Conservation (phyloP, 1,140 invertebrate species). For the Anadara kagoshimensis region DNA sequence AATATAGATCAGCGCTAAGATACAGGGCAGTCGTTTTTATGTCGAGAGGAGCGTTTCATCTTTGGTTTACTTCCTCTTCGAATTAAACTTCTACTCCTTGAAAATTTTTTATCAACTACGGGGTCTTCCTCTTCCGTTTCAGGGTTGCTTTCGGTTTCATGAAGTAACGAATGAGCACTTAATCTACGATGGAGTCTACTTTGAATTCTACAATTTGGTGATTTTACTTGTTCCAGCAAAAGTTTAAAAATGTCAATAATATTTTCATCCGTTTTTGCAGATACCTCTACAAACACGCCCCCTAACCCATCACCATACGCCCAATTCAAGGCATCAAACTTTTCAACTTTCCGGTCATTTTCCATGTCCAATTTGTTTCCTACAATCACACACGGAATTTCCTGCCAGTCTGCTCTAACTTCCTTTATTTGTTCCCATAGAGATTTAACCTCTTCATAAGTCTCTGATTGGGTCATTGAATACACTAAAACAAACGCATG, state of each 20-base stretch:
- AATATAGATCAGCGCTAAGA: slow-evolving; percentile 35
- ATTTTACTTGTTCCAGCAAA: slow-evolving; percentile 62
- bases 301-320: slow-evolving; percentile 59
- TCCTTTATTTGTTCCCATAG: slow-evolving; percentile 90
- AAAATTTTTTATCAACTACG: slow-evolving; percentile 57
- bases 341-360: slow-evolving; percentile 63
- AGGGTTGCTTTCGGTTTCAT: slow-evolving; percentile 28
- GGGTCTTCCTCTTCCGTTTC: slow-evolving; percentile 40
- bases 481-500: slow-evolving; percentile 93
- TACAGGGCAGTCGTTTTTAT: slow-evolving; percentile 60
- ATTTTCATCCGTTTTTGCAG: slow-evolving; percentile 63
- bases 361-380: slow-evolving; percentile 88
- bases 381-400: slow-evolving; percentile 89
- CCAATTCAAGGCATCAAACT: slow-evolving; percentile 68
- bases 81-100: slow-evolving; percentile 65
- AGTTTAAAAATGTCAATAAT: slow-evolving; percentile 64
- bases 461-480: slow-evolving; percentile 84
- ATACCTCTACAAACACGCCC: slow-evolving; percentile 66
- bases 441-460: slow-evolving; percentile 85
- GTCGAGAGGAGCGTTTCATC: slow-evolving; percentile 48
- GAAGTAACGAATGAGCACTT: slow-evolving; percentile 60
- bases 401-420: slow-evolving; percentile 84
- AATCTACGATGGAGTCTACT: slow-evolving; percentile 52
- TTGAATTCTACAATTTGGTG: slow-evolving; percentile 38
- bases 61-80: slow-evolving; percentile 64